Evolutionary conservation across 2,113 vertebrate species (phyloP).

Genomic region (Sphaerodactylus townsendi): DNA sequence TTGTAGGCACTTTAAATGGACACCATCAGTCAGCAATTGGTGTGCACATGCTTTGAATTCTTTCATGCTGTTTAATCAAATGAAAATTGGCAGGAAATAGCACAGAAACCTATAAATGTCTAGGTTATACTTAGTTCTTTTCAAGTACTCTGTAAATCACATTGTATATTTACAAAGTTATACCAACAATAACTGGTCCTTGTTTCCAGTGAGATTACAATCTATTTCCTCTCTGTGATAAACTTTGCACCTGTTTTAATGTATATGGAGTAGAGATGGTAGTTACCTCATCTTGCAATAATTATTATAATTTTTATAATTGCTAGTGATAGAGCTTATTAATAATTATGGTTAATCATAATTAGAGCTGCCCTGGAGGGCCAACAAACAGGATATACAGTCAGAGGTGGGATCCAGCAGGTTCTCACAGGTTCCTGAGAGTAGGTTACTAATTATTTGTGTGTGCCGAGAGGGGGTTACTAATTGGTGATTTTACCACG

Average conservation of each 20-base stretch:
- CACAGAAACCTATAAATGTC: not conserved
- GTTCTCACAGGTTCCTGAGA: no score
- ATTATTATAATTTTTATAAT: not conserved
- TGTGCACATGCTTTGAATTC: no score
- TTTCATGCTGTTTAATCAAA: not conserved
- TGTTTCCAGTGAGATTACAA: not conserved
- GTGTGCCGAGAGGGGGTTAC: no score
- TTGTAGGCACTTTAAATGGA: not conserved
- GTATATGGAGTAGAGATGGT: not conserved
- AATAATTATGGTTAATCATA: not conserved
- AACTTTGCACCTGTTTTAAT: not conserved
- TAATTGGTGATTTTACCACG: no score
- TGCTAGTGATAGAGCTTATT: not conserved
- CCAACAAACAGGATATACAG: no score
- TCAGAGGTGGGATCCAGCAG: not conserved
- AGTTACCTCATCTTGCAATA: not conserved
- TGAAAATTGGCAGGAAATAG: not conserved
- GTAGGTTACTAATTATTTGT: no score
- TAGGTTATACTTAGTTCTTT: not conserved
- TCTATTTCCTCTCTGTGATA: not conserved
- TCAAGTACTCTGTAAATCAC: no score
- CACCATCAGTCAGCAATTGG: not conserved
- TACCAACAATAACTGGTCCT: not conserved
- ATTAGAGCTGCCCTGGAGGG: not conserved
- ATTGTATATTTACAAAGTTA: not conserved